Conservation (phyloP, 2,888 invertebrate species). For the Andrena hattorfiana region DNA sequence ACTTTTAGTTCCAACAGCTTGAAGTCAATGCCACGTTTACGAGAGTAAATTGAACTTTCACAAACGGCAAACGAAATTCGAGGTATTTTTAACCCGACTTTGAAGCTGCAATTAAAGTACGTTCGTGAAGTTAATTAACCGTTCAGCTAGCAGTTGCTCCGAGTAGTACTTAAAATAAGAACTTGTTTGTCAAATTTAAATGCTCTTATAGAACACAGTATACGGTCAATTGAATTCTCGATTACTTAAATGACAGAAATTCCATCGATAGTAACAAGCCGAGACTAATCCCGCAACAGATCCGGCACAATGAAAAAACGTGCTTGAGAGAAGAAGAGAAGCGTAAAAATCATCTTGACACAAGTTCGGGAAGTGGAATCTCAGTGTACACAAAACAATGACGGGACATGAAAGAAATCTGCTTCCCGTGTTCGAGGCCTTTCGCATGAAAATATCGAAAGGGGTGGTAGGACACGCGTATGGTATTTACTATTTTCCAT, state of each 20-base stretch:
- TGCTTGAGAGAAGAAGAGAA: not conserved
- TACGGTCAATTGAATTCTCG: not conserved
- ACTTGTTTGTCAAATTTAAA: not conserved
- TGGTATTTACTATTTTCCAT: slow-evolving; percentile 19
- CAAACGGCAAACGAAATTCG: not conserved
- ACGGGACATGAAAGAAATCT: not conserved
- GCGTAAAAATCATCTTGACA: not conserved
- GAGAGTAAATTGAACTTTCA: not conserved
- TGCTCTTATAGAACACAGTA: not conserved
- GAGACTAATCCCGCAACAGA: not conserved
- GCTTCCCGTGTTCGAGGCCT: not conserved
- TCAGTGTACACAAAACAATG: not conserved
- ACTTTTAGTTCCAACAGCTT: not conserved
- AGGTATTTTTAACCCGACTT: not conserved
- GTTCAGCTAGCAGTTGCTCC: not conserved
- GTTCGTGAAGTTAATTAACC: slow-evolving; percentile 16
- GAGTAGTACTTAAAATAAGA: not conserved
- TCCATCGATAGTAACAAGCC: not conserved
- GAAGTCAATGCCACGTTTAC: not conserved
- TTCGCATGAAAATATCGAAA: not conserved
- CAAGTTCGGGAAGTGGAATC: not conserved
- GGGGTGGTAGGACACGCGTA: not conserved
- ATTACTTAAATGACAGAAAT: not conserved
- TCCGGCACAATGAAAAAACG: not conserved
- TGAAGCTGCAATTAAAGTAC: slow-evolving; percentile 5